Evolutionary conservation across 2,113 vertebrate genomes (phyloP).

Genomic region (Puma concolor): DNA sequence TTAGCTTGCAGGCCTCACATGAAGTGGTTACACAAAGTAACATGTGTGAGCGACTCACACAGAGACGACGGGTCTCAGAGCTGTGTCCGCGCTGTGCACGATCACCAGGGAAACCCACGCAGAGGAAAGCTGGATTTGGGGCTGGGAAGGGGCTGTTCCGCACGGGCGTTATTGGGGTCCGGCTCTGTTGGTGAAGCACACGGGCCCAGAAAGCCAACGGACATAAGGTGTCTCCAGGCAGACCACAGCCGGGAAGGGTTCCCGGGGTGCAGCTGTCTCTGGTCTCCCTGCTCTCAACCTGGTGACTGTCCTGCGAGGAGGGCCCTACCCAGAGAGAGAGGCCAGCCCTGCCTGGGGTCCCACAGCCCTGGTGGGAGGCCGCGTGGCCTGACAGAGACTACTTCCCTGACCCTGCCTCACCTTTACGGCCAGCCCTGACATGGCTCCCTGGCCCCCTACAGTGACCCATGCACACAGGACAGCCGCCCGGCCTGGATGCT

Average conservation of each 20-base stretch:
- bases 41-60: accelerated
- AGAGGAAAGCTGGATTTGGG: background rate
- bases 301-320: background rate
- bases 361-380: background rate
- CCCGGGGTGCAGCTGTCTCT: too few species aligned
- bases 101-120: accelerated
- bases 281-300: background rate
- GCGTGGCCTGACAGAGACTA: background rate
- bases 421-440: background rate
- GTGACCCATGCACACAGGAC: background rate
- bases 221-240: background rate
- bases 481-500: background rate
- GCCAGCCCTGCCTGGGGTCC: background rate
- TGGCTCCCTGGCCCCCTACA: too few species aligned
- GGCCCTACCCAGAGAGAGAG: background rate
- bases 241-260: background rate
- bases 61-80: background rate
- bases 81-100: accelerated
- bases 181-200: background rate
- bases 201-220: background rate
- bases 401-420: background rate
- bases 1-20: accelerated
- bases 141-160: background rate
- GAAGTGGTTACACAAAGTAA: accelerated
- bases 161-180: background rate